Evolutionary conservation across 2,888 invertebrate species (phyloP).

Genomic region (Epinotia demarniana): DNA sequence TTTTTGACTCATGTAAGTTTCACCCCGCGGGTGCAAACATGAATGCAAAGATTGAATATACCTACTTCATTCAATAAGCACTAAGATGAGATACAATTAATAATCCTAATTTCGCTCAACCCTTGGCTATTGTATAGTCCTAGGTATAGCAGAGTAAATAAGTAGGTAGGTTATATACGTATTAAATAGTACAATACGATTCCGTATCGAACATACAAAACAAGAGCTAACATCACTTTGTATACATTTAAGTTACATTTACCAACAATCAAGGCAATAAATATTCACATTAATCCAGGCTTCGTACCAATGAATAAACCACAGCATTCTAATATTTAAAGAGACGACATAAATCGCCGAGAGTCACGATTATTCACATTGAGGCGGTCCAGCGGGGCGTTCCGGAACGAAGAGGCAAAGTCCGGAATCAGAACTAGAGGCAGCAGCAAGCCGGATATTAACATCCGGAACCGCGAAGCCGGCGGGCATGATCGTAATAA

Average conservation of each 20-base stretch:
- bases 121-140: no score
- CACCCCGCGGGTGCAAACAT: no score
- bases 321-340: constrained; percentile 27
- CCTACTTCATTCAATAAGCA: no score
- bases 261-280: background rate
- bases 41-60: no score
- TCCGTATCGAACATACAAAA: no score
- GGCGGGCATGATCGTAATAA: constrained; percentile 32
- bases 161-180: no score
- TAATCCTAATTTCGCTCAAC: no score
- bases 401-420: constrained; percentile 22
- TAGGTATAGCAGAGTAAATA: no score
- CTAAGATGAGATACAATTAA: no score
- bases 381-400: constrained; percentile 20
- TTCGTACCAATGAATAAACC: background rate
- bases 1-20: no score
- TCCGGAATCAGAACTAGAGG: constrained; percentile 37
- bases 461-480: constrained; percentile 34
- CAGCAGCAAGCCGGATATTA: constrained; percentile 45
- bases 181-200: no score
- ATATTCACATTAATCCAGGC: background rate
- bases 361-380: constrained; percentile 29
- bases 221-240: no score
- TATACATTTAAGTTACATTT: background rate
- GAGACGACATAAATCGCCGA: constrained; percentile 23